Evolutionary conservation across 1,140 invertebrate species (phyloP), one percentile per base, ranked within the genome.

Genomic region (Archegozetes longisetosus): DNA sequence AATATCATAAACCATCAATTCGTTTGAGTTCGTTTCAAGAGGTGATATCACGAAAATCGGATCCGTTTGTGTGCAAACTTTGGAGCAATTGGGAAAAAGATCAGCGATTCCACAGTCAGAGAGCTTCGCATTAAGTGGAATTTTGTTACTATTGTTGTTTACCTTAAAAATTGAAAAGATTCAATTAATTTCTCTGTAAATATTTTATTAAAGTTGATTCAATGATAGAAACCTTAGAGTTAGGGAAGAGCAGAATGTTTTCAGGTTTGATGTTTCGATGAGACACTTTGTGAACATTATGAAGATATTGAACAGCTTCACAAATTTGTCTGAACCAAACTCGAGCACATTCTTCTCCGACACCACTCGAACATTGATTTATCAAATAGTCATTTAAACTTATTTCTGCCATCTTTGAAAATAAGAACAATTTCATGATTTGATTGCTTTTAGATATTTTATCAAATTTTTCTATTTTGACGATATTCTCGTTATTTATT

Each of bases 301-400:
- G 50, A 6, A 52, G 20, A 28, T n/a, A 52, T 9, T 52, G 6
- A 28, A 52, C 50, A 6, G 50, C 50, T 28, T 52, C 50, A n/a
- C 23, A 52, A 14, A 52, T 28, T 9, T 52, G 50, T 52, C 50
- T 24, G 50, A 52, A 52, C 50, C 50, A 52, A 28, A 52, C 50
- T 9, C 22, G 22, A 23, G 50, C 50, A 6, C 22, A 28, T 6
- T 52, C 50, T 52, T 52, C 50, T 9, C 17, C 32, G 32, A 9
- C 32, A 40, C 32, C 32, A 17, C 17, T 40, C 6, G 32, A 17
- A 6, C 17, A 9, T 17, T 40, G 32, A 40, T 40, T 6, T 9
- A 40, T 6, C 17, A 40, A 9, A 17, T 9, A 40, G 17, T 40
- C 32, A 40, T 40, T 40, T 40, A 40, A 40, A 40, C 17, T 40